Evolutionary conservation across 2,113 vertebrate species (phyloP).

Genomic region (Caranx melampygus): DNA sequence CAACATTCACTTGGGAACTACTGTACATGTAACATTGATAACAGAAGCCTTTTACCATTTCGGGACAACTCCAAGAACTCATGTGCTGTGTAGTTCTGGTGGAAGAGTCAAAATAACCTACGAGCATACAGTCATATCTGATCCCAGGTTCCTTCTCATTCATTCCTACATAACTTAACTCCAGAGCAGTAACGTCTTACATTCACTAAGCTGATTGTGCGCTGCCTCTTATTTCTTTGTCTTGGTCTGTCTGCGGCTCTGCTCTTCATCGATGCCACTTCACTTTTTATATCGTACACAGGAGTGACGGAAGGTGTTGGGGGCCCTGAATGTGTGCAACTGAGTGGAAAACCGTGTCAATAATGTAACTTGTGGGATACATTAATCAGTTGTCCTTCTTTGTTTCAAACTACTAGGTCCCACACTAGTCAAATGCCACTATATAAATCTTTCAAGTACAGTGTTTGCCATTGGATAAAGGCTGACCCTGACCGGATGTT

Average conservation of each 20-base stretch:
- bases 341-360: background rate
- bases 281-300: background rate
- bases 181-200: conserved; percentile 12
- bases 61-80: background rate
- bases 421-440: conserved; percentile 7
- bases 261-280: background rate
- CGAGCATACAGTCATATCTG: background rate
- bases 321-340: background rate
- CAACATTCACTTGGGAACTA: background rate
- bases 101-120: conserved; percentile 14
- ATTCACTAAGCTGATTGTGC: conserved; percentile 38
- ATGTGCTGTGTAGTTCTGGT: background rate
- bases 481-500: conserved; percentile 42
- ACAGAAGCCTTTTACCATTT: background rate
- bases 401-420: conserved; percentile 36
- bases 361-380: background rate
- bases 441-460: conserved; percentile 71
- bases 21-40: background rate
- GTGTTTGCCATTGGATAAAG: conserved; percentile 46
- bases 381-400: conserved; percentile 7
- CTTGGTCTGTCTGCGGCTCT: conserved; percentile 1
- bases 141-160: background rate
- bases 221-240: background rate
- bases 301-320: background rate
- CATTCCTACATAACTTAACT: background rate